These are phyloP conservation scores for Meta bourneti DNA, from an alignment of 2,888 invertebrate genomes.

Conservation along the genomic window DNA sequence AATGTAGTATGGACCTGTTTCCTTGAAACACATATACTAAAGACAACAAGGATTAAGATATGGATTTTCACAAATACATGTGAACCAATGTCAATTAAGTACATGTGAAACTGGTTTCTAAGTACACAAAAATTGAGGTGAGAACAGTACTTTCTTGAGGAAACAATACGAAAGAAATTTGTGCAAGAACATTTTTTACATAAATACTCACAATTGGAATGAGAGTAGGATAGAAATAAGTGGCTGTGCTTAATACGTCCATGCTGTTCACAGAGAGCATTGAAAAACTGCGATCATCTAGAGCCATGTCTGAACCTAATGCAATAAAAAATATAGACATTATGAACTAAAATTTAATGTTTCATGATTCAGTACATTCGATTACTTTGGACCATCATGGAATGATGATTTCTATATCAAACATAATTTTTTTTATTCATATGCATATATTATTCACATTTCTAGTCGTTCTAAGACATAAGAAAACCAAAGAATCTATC, in stretches of 20 bases:
- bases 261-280: slow-evolving; percentile 94
- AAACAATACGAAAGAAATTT: neutral
- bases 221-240: slow-evolving; percentile 70
- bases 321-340: neutral
- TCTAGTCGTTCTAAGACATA: no score
- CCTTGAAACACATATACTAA: no score
- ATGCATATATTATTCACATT: neutral
- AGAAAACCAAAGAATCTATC: no score
- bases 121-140: neutral
- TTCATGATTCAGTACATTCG: neutral
- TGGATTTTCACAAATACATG: no score
- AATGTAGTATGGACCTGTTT: no score
- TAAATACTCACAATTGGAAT: slow-evolving; percentile 58
- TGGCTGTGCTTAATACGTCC: slow-evolving; percentile 87
- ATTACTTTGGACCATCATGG: neutral
- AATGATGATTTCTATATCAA: neutral
- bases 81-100: no score
- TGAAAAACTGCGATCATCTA: slow-evolving; percentile 96
- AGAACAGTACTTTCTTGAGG: neutral
- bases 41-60: no score
- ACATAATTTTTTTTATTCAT: neutral
- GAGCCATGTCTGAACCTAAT: slow-evolving; percentile 93
- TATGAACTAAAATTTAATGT: neutral
- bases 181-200: neutral
- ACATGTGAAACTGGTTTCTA: no score